Base-by-base conservation (phyloP, 2,888 invertebrate species). In the Cactoblastis cactorum region DNA sequence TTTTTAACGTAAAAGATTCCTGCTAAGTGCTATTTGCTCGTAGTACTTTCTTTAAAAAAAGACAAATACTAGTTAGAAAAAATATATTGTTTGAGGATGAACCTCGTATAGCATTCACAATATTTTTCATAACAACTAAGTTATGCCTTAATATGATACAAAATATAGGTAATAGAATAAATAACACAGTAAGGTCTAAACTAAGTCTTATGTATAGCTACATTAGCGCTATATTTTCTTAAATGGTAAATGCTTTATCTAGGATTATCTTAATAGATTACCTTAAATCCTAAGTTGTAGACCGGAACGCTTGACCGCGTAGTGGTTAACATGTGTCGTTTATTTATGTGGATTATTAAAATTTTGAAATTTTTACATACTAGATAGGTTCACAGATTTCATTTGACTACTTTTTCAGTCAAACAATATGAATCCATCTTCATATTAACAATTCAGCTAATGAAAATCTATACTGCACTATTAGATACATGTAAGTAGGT, bases 91-190 rank as follows among this genome's bases (percentile, higher is more conserved):
- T 72, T 71, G 83, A 85, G 80, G 81, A 63, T 65, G 43, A 67
- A 71, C 78, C 80, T 82, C 79, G 24, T 81, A 83, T 82, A 83
- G 81, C 83, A 78, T 82, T 81, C 69, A 71, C 73, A 77, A 72
- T 72, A 67, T 76, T 59, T 65, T 65, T 65, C 69, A 63, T 51
- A 53, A 48, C 49, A 59, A 60, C 55, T 53, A 57, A 57, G 53
- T 8, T 37, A 9, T 17, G 34, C 15, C 57, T 50, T 53, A 53
- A 56, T 58, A 55, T 61, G 56, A 59, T 61, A 65, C 55, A 62
- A 58, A 56, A 61, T 58, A 59, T 54, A n/a, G n/a, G n/a, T n/a
- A 59, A 51, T 64, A 68, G 61, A 71, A 76, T 76, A 74, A 76
- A 76, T 77, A 76, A 76, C 72, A 76, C 69, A 75, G 69, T 71